A percentile compares a stretch with the other conserved stretches of the same genome.
These are phyloP conservation scores for Papilio polyxenes DNA, from an alignment of 1,140 invertebrate genomes.

Conservation along the genomic window DNA sequence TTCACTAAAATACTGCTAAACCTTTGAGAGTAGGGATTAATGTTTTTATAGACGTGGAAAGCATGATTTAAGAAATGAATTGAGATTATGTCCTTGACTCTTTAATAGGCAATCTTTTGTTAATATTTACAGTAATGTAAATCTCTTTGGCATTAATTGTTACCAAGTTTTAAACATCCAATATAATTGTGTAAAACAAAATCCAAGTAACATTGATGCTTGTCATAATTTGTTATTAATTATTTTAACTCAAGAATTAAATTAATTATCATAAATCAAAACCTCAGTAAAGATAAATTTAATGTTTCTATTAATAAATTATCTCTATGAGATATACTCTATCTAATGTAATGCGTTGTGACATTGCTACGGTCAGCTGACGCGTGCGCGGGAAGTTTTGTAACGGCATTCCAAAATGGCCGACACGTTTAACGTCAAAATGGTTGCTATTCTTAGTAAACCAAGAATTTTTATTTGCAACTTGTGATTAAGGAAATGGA, in stretches of 20 bases:
- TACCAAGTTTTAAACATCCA: neutral
- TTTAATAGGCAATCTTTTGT: neutral
- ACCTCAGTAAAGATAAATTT: neutral
- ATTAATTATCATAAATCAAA: neutral
- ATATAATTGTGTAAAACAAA: neutral
- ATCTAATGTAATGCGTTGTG: constrained; percentile 18
- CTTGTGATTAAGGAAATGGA: neutral
- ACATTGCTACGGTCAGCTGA: neutral
- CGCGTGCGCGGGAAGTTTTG: constrained; percentile 18
- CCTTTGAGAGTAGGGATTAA: too few relatives aligned
- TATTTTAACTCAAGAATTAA: neutral
- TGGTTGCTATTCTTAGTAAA: neutral
- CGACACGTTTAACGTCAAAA: neutral
- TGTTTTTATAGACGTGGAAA: too few relatives aligned
- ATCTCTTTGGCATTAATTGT: neutral
- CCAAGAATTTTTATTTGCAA: neutral
- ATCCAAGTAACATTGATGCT: neutral
- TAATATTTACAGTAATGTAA: neutral
- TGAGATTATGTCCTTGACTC: neutral
- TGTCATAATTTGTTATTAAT: neutral
- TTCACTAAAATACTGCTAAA: too few relatives aligned
- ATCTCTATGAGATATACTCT: neutral
- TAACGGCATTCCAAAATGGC: constrained; percentile 17
- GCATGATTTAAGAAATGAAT: neutral
- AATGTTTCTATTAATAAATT: constrained; percentile 21